Percentiles rank a stretch among this genome's conserved stretches.
phyloP scores from a whole-genome alignment of 2,888 invertebrate species.

The Chrysotoxum bicinctum region DNA sequence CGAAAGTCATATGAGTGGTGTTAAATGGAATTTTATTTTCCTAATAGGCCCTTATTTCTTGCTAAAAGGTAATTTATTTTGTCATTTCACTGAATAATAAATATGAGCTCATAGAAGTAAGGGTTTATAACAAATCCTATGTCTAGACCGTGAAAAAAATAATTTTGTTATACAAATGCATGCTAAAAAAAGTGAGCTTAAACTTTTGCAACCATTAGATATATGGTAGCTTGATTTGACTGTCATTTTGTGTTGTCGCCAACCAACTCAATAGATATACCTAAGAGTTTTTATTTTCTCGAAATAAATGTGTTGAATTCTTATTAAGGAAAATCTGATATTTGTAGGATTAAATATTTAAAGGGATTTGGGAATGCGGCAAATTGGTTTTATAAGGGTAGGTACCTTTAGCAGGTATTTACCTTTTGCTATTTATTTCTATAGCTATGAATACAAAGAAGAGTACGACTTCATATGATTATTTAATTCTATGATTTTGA shows the following conservation, averaged over 20 bases:
- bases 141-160: slow-evolving; percentile 24
- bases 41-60: not conserved
- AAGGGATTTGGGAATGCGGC: not conserved
- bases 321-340: not conserved
- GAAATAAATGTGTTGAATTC: not conserved
- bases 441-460: not conserved
- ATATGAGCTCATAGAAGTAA: not conserved
- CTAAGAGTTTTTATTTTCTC: not conserved
- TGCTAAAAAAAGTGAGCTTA: not conserved
- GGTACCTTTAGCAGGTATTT: not conserved
- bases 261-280: not conserved
- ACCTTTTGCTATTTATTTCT: not conserved
- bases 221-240: not conserved
- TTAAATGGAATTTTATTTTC: not conserved
- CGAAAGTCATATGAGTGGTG: not conserved
- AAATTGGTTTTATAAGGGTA: not conserved
- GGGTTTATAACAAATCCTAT: not conserved
- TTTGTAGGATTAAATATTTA: not conserved
- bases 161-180: slow-evolving; percentile 1
- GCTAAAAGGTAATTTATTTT: not conserved
- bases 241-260: not conserved
- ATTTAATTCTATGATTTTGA: not conserved
- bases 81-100: not conserved
- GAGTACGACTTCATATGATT: not conserved
- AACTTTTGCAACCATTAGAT: slow-evolving; percentile 6